Evolutionary conservation across 2,888 invertebrate species (phyloP), one percentile per base, ranked within the genome.

Genomic region (Neuroscelio doddi): DNA sequence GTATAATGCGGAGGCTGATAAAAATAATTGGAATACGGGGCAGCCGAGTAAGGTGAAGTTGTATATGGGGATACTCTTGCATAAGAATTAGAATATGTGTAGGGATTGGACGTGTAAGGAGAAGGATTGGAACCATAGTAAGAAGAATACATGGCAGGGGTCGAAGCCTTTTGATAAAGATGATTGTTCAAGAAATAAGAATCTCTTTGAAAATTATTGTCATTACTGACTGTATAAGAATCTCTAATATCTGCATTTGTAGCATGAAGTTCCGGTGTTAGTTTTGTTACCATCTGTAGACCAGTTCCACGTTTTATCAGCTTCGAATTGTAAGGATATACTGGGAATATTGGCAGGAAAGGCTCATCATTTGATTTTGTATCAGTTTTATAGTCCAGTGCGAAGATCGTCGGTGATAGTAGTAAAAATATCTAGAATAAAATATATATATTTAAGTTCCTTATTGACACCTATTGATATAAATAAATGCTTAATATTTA

Each of bases 311-410:
- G 75, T 52, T 84, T 84, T 24, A 81, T 78, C 61, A 84, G 42
- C 52, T 82, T 84, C 0, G 81, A 80, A 51, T 61, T 81, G 71
- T 82, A 82, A 1, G 83, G 81, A 42, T 80, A 82, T 7, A 75
- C 62, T 0, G 83, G 82, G 42, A 77, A 75, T 57, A 84, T 83
- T 24, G 84, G 83, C 5, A 84, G 65, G 39, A 84, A 84, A 1
- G 83, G 84, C 44, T 81, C 80, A 52, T 82, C 76, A 49, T 82
- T 83, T 1, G 79, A 76, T 38, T 80, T 76, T 47, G 69, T 59
- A 41, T 52, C 68, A 26, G 72, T 63, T 10, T 67, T 72, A 34
- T 73, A 74, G 1, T 68, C 66, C 27, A 81, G 78, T 0, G 76
- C 78, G 17, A 76, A 72, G 10, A 80, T 73, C 49, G 68, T 55